Evolutionary conservation across 2,888 invertebrate species (phyloP).

Genomic region (Sphaeridia pumilis): DNA sequence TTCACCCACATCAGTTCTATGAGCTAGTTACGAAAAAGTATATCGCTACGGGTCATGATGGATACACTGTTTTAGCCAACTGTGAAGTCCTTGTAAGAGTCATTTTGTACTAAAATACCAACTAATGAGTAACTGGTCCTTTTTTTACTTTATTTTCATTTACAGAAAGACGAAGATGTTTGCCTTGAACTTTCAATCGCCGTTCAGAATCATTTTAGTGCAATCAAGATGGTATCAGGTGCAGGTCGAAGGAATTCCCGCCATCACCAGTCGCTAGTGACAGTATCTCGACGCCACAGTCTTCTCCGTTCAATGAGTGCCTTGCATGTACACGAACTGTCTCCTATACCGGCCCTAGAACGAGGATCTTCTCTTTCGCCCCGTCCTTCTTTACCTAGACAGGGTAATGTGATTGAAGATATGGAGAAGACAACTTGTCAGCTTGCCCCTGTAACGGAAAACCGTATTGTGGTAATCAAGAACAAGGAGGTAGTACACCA

Average conservation of each 20-base stretch:
- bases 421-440: constrained; percentile 70
- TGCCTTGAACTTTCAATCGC: constrained; percentile 73
- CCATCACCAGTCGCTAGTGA: constrained; percentile 73
- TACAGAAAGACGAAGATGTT: constrained; percentile 68
- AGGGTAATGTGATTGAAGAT: constrained; percentile 61
- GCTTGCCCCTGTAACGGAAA: constrained; percentile 66
- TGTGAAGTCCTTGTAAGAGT: constrained; percentile 57
- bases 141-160: background rate
- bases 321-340: constrained; percentile 23
- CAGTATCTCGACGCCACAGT: constrained; percentile 56
- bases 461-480: constrained; percentile 62
- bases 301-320: constrained; percentile 31
- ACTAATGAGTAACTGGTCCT: too few relatives aligned
- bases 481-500: constrained; percentile 51
- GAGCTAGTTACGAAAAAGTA: constrained; percentile 71
- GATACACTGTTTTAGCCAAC: constrained; percentile 64
- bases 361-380: constrained; percentile 30
- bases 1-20: constrained; percentile 59
- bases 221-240: constrained; percentile 66
- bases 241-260: constrained; percentile 50
- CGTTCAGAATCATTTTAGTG: constrained; percentile 79
- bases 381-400: constrained; percentile 27
- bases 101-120: background rate
- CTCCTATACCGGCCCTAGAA: constrained; percentile 21
- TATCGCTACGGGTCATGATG: constrained; percentile 59